Conservation (phyloP, 2,113 vertebrate species). For the Syngnathus scovelli region DNA sequence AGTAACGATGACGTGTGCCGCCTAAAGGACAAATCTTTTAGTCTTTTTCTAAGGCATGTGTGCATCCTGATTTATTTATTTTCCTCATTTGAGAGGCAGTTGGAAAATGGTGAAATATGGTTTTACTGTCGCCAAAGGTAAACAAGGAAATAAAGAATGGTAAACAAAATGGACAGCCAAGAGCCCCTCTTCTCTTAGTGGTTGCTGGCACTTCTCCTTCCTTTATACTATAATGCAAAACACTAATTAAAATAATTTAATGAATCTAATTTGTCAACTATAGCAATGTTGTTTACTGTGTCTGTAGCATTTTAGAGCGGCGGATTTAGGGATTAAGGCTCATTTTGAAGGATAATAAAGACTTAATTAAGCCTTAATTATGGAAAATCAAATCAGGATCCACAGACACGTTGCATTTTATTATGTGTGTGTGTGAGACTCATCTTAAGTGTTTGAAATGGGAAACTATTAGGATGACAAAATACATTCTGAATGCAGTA, state of each 20-base stretch:
- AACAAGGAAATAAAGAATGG: background rate
- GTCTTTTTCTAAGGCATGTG: no score
- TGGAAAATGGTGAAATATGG: no score
- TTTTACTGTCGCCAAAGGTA: no score
- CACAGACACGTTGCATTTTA: background rate
- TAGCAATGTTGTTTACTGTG: background rate
- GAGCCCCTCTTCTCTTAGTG: background rate
- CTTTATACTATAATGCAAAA: background rate
- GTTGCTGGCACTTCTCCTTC: background rate
- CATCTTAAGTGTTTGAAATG: background rate
- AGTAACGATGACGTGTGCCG: background rate
- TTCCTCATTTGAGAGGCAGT: no score
- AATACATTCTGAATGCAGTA: background rate
- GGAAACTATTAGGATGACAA: background rate
- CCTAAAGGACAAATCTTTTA: background rate
- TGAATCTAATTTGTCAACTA: background rate
- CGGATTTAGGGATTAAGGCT: background rate
- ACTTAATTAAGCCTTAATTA: slow-evolving; percentile 3
- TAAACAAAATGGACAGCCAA: background rate
- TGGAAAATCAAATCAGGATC: background rate
- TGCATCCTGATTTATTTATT: no score
- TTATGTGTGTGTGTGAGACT: background rate
- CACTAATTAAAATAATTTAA: background rate
- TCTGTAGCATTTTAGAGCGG: background rate
- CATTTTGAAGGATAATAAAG: slow-evolving; percentile 3